A percentile compares a stretch with the other conserved stretches of the same genome.
Evolutionary conservation across 2,888 invertebrate genomes (phyloP).

Genomic region (Volucella inflata): DNA sequence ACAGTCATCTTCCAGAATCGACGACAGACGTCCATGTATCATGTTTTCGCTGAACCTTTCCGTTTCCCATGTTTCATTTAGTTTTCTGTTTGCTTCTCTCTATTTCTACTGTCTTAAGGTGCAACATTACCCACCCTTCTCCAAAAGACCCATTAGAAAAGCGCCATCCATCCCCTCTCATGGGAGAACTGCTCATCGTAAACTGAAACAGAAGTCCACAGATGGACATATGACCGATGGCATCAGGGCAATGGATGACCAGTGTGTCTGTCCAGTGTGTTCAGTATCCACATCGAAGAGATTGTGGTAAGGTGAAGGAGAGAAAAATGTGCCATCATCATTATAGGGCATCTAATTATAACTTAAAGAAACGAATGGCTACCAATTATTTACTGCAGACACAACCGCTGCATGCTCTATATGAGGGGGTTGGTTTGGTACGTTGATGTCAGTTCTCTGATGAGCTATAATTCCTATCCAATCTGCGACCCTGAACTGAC

Average conservation of each 20-base stretch:
- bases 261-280: conserved; percentile 9
- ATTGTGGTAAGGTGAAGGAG: conserved; percentile 39
- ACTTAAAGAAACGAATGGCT: conserved; percentile 75
- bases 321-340: conserved; percentile 75
- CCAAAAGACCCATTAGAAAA: not conserved
- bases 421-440: not conserved
- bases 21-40: conserved; percentile 48
- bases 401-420: conserved; percentile 58
- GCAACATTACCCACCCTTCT: conserved; percentile 53
- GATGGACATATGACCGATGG: conserved; percentile 75
- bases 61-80: conserved; percentile 54
- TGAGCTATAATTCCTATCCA: conserved; percentile 75
- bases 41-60: conserved; percentile 61
- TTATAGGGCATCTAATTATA: conserved; percentile 76
- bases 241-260: conserved; percentile 57
- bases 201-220: conserved; percentile 66
- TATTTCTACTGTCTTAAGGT: conserved; percentile 51
- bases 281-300: not conserved
- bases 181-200: conserved; percentile 18
- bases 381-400: conserved; percentile 75
- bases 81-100: conserved; percentile 23
- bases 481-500: conserved; percentile 76
- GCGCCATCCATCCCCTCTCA: conserved; percentile 3
- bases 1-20: not conserved
- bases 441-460: conserved; percentile 33